phyloP scores from a whole-genome alignment of 1,140 invertebrate genomes.

The Lucilia cuprina region DNA sequence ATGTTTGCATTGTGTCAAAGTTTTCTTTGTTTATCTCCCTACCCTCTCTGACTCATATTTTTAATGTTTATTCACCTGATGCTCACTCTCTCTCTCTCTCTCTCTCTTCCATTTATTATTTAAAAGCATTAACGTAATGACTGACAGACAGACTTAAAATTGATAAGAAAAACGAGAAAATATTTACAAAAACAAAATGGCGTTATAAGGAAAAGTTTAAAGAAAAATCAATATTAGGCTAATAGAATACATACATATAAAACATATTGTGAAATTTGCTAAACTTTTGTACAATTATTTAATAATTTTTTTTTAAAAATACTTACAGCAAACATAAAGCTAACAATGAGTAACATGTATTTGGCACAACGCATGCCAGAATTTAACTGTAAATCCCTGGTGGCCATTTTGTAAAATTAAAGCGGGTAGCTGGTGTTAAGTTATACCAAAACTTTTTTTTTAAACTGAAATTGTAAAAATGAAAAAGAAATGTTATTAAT shows the following conservation, averaged over 20 bases:
- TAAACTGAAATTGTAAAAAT: neutral
- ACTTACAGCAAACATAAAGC: constrained; percentile 87
- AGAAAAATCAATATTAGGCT: neutral
- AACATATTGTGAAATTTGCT: neutral
- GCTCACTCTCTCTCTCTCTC: too few relatives aligned
- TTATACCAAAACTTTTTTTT: too few relatives aligned
- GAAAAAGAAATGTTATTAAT: neutral
- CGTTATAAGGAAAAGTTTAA: neutral
- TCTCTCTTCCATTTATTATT: too few relatives aligned
- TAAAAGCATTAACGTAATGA: too few relatives aligned
- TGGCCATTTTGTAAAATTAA: constrained; percentile 48
- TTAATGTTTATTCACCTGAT: too few relatives aligned
- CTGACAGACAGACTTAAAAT: too few relatives aligned
- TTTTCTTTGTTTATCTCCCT: too few relatives aligned
- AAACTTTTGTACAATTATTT: neutral
- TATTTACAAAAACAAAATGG: constrained; percentile 17
- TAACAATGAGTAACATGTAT: constrained; percentile 82
- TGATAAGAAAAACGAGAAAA: neutral
- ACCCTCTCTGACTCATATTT: too few relatives aligned
- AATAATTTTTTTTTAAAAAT: neutral
- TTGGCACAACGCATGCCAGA: constrained; percentile 82
- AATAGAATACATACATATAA: neutral
- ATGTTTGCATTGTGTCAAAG: too few relatives aligned
- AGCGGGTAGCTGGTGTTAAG: neutral
- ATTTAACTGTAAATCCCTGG: constrained; percentile 65